Conservation (phyloP, 2,888 invertebrate genomes). For the Cerastis rubricosa region DNA sequence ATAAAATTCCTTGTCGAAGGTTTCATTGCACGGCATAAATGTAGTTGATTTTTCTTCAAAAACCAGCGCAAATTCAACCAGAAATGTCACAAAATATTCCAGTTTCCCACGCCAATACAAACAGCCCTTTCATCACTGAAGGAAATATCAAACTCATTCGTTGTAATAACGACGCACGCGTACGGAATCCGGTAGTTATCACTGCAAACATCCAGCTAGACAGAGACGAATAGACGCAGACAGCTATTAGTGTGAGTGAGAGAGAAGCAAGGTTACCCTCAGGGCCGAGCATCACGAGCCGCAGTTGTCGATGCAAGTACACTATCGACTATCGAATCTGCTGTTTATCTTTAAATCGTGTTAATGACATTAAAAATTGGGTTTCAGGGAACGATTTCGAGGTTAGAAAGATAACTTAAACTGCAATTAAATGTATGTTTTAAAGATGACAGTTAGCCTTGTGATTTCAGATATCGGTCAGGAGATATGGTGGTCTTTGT, state of each 20-base stretch:
- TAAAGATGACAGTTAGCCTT: conserved; percentile 26
- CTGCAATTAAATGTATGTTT: conserved; percentile 28
- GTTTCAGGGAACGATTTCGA: conserved; percentile 49
- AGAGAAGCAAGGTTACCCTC: conserved; percentile 85
- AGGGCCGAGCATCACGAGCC: conserved; percentile 81
- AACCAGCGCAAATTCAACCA: not conserved
- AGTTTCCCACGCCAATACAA: conserved; percentile 50
- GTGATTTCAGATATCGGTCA: conserved; percentile 33
- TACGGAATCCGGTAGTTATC: conserved; percentile 87
- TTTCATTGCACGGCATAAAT: not conserved
- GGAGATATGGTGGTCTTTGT: conserved; percentile 9
- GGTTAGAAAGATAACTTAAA: conserved; percentile 42
- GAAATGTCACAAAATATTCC: conserved; percentile 12
- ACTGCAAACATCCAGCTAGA: conserved; percentile 72
- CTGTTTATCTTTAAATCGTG: conserved; percentile 56
- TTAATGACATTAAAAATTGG: conserved; percentile 60
- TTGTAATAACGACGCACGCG: conserved; percentile 70
- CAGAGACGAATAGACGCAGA: conserved; percentile 71
- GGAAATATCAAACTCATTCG: conserved; percentile 48
- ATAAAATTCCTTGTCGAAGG: not conserved
- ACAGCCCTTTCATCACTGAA: conserved; percentile 57
- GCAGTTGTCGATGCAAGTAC: conserved; percentile 64
- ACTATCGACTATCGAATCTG: conserved; percentile 39
- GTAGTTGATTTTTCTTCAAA: not conserved
- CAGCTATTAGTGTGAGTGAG: conserved; percentile 74